These are phyloP conservation scores for Neria commutata DNA, from an alignment of 2,888 invertebrate species.

Conservation along the genomic window DNA sequence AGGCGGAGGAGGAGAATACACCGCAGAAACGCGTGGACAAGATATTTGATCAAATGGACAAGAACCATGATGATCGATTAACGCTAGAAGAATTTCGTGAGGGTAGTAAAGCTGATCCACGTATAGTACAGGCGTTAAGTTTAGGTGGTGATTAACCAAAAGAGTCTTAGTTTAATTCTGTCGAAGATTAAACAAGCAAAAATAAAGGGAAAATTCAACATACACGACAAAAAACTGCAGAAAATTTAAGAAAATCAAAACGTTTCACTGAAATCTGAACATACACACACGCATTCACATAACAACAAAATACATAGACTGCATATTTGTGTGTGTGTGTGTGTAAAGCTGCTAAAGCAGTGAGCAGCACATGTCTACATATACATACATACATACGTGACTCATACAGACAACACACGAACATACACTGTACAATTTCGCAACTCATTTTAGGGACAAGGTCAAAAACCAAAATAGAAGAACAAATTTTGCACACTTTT, in stretches of 20 bases:
- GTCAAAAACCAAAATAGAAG: slow-evolving; percentile 23
- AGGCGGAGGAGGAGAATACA: slow-evolving; percentile 85
- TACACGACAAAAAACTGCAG: slow-evolving; percentile 3
- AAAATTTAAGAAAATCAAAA: slow-evolving; percentile 21
- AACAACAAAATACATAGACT: slow-evolving; percentile 4
- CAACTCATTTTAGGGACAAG: neutral
- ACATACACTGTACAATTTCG: neutral
- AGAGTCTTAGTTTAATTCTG: slow-evolving; percentile 45
- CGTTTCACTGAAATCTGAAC: slow-evolving; percentile 22
- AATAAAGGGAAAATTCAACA: slow-evolving; percentile 11
- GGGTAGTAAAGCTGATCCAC: slow-evolving; percentile 95
- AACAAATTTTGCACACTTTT: slow-evolving; percentile 16
- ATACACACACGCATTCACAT: neutral
- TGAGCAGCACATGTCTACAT: slow-evolving; percentile 13
- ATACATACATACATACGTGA: slow-evolving; percentile 18
- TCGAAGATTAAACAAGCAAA: slow-evolving; percentile 33
- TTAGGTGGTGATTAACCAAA: slow-evolving; percentile 73
- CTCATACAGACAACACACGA: slow-evolving; percentile 4
- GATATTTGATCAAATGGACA: slow-evolving; percentile 98
- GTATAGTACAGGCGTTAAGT: slow-evolving; percentile 92
- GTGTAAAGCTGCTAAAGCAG: slow-evolving; percentile 15
- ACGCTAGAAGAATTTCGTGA: slow-evolving; percentile 96
- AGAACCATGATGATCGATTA: slow-evolving; percentile 94
- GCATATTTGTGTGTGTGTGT: too few species aligned
- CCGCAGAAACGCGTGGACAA: slow-evolving; percentile 94